Base-by-base conservation (phyloP, 2,888 invertebrate genomes). In the Antheraea assamensis region DNA sequence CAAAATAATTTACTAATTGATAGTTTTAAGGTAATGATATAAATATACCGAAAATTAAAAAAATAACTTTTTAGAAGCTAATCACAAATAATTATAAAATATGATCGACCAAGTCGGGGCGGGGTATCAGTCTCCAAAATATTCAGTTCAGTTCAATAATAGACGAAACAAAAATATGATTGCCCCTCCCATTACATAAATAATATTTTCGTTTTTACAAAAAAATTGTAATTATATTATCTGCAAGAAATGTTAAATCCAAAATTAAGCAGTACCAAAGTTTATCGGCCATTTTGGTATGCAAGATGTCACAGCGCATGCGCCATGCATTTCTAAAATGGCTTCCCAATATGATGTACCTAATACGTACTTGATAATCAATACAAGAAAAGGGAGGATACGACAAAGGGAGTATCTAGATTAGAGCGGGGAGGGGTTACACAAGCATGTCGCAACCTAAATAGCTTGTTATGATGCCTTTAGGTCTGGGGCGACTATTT, bases 361-460 rank as follows among this genome's bases (percentile, higher is more conserved):
- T 52, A 64, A 64, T 30, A 30, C 30, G 13, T 30, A 64, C 58
- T 58, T 58, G 13, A 64, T 30, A 64, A 64, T 64, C 61, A 64
- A 64, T 64, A 64, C 17, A 21, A 64, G 15, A 15, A 5, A 30
- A 64, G 27, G 5, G 17, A 27, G 61, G 8, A 30, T 64, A 64
- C 30, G 5, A 64, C 61, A 64, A 19, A 30, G 30, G 61, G 15
- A 27, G 27, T 27, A 64, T 17, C 30, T 64, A 64, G 17, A 64
- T 17, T 30, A 64, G 1, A 64, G 61, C 61, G 61, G 61, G 61
- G 61, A 64, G 61, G 61, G 61, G 30, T 64, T 27, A 64, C 61
- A 64, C 27, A 64, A 64, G 61, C 30, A 30, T 64, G 61, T 30
- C 61, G 61, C 61, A 30, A 64, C 30, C 27, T 64, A 64, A 64